Base-by-base conservation (phyloP, 35 echinoderm and acorn worm genomes). In the Lytechinus variegatus region DNA sequence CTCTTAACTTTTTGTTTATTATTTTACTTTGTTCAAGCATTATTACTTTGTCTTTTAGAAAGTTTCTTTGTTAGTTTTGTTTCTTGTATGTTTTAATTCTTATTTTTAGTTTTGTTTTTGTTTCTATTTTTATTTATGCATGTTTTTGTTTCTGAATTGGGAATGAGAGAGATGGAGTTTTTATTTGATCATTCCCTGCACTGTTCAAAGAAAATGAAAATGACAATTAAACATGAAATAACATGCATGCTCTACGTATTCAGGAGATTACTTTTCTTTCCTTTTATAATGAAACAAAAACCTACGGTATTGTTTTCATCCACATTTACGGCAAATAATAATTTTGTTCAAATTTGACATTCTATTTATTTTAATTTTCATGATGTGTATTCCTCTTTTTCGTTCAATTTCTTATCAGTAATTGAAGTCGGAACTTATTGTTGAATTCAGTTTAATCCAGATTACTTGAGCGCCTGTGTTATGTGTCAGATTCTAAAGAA, bases 111-210 rank as follows among this genome's bases (percentile, higher is more conserved):
- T 89, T n/a, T 90, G 28, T 54, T 90, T 44, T 54, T 90, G 21
- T 90, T 33, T 89, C 8, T 90, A 10, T 54, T 90, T 44, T 54
- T 90, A 54, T 90, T 52, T 90, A 54, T 90, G 88, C 88, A 90
- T 52, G 88, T 54, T 90, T 89, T 13, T 21, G 52, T 52, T 90
- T 54, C 52, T 90, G 16, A 52, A 6, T 12, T 90, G 88, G 4
- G 28, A 13, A 90, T 90, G 88, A 79, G 19, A n/a, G 16, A 24
- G 4, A 79, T 79, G 12, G n/a, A 21, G 12, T n/a, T 19, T 79
- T 79, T n/a, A 7, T 19, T 79, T 79, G 19, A 79, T 79, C 66
- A n/a, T 79, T 79, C 66, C 66, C n/a, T 3, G 6, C 6, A n/a
- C 19, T 79, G 1, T n/a, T n/a, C n/a, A n/a, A n/a, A n/a, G 16